A percentile compares a stretch with the other conserved stretches of the same genome.
These are phyloP conservation scores for Rutpela maculata DNA, from an alignment of 2,888 invertebrate genomes.

Conservation along the genomic window DNA sequence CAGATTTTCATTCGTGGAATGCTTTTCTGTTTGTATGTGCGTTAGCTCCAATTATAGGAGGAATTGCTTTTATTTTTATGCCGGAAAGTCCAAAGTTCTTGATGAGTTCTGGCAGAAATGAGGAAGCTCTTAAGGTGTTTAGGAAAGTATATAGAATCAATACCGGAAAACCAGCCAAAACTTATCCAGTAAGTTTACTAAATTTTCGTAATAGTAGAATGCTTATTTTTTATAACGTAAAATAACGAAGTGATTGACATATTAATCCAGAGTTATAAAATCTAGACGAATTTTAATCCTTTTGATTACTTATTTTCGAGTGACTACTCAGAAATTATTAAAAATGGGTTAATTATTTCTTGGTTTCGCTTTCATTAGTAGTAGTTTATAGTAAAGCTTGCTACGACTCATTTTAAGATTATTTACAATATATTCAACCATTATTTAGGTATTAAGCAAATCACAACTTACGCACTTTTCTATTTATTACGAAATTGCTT, in stretches of 20 bases:
- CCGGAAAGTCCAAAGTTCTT: constrained; percentile 89
- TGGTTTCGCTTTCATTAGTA: background rate
- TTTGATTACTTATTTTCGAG: too few species aligned
- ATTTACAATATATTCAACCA: background rate
- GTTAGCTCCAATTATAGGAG: constrained; percentile 81
- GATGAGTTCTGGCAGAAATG: constrained; percentile 80
- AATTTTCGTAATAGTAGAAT: constrained; percentile 63
- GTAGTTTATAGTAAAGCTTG: too few species aligned
- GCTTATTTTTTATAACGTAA: too few species aligned
- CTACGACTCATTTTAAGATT: too few species aligned
- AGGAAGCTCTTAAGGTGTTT: constrained; percentile 80
- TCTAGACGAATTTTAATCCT: too few species aligned
- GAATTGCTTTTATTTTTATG: constrained; percentile 77
- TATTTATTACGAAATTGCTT: too few species aligned
- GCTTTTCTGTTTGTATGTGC: constrained; percentile 78
- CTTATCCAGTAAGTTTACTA: constrained; percentile 78
- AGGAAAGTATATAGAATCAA: constrained; percentile 80
- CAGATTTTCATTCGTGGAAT: constrained; percentile 79
- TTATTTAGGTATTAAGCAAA: too few species aligned
- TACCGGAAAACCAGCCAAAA: constrained; percentile 77
- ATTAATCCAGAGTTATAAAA: too few species aligned
- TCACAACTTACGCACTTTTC: too few species aligned
- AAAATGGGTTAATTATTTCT: background rate
- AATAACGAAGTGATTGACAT: too few species aligned
- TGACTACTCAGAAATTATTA: too few species aligned